A percentile compares a stretch with the other conserved stretches of the same genome.
phyloP scores from a whole-genome alignment of 2,113 vertebrate genomes.

The Periophthalmus modestus region DNA sequence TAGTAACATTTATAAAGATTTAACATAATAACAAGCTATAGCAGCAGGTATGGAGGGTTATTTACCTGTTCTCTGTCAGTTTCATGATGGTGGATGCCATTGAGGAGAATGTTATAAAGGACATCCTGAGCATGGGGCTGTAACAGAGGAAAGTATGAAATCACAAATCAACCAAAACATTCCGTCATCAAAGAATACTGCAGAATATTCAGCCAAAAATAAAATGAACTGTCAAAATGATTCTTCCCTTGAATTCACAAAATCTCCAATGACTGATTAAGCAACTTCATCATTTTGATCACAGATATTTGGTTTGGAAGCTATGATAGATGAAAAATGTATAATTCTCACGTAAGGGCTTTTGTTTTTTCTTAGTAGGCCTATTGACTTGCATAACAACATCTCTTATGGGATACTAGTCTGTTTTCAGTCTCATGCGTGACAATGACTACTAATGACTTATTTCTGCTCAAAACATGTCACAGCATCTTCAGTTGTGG shows the following conservation, averaged over 20 bases:
- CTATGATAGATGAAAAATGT: background rate
- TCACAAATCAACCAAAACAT: background rate
- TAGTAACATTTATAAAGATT: background rate
- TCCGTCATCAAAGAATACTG: background rate
- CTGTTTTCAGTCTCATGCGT: slow-evolving; percentile 10
- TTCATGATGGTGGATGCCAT: slow-evolving; percentile 82
- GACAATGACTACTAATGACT: slow-evolving; percentile 13
- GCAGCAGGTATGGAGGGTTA: background rate
- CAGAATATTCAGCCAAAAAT: background rate
- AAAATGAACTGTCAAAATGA: background rate
- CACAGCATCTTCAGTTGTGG: slow-evolving; percentile 33
- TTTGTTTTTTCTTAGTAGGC: background rate
- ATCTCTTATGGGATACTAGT: background rate
- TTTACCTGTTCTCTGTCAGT: slow-evolving; percentile 87
- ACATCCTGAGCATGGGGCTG: slow-evolving; percentile 89
- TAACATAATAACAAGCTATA: background rate
- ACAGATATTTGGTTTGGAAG: background rate
- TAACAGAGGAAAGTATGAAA: slow-evolving; percentile 23
- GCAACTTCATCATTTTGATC: background rate
- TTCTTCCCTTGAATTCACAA: no score
- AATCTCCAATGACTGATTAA: no score
- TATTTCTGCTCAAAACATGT: slow-evolving; percentile 4
- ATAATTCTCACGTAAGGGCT: background rate
- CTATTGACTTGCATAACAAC: background rate
- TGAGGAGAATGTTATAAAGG: slow-evolving; percentile 89